A percentile compares a stretch with the other conserved stretches of the same genome.
These are phyloP conservation scores for Prionailurus viverrinus DNA, from an alignment of 2,113 vertebrate species.

Conservation along the genomic window DNA sequence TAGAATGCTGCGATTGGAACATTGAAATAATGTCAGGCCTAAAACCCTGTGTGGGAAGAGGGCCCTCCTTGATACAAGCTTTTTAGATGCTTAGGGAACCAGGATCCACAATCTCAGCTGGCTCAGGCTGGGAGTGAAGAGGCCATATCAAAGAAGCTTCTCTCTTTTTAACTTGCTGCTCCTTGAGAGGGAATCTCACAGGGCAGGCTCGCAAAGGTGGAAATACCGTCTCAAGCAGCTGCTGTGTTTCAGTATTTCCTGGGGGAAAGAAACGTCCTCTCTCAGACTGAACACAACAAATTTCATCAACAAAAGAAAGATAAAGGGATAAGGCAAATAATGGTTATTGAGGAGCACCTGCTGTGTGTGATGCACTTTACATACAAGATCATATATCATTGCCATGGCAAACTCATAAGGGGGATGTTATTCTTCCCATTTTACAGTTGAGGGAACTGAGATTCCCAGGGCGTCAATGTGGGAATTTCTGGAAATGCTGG, in stretches of 20 bases:
- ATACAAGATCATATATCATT: fast-evolving
- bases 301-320: not conserved
- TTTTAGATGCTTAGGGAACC: not conserved
- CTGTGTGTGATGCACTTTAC: not conserved
- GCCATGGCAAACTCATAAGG: not conserved
- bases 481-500: not conserved
- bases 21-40: not conserved
- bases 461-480: not conserved
- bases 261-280: not conserved
- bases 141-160: not conserved
- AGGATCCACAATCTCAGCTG: fast-evolving
- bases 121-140: not conserved
- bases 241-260: not conserved
- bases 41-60: not conserved
- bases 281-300: not conserved
- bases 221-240: not conserved
- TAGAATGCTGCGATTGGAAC: not conserved
- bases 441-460: not conserved
- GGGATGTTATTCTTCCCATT: not conserved
- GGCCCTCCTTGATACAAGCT: not conserved
- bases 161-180: not conserved
- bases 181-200: not conserved
- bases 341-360: not conserved
- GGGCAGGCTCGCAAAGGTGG: not conserved
- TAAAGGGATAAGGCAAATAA: not conserved